Base-by-base conservation (phyloP, 2,113 vertebrate species). In the Canis aureus region DNA sequence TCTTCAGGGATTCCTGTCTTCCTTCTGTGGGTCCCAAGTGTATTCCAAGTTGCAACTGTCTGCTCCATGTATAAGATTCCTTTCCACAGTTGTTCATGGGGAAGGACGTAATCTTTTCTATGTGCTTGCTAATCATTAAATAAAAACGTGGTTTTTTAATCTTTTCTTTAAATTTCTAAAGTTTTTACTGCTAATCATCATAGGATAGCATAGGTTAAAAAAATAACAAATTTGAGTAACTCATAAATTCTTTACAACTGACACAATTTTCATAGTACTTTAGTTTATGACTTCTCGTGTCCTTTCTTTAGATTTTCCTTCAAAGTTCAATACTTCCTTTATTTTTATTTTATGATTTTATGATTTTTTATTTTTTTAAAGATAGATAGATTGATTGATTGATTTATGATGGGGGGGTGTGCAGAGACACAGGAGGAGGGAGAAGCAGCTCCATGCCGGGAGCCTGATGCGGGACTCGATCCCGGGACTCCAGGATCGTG, bases 281-380 rank as follows among this genome's bases (percentile, higher is more conserved):
- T 55, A 79, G 13, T 53, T 84, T 91, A 62, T 86, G 55, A 35
- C 27, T 80, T 80, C n/a, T 73, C 38, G 35, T 78, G 15, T 76
- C n/a, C 49, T 85, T 85, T 80, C 20, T 84, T 84, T 85, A 84
- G 53, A 43, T 94, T 94, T 91, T 73, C 27, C 32, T 86, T 57
- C 49, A 19, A 49, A 76, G 57, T 79, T 79, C 49, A 55, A 10
- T 88, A 43, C 3, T 73, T 74, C 43, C 43, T 43, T 43, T 43
- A 43, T 43, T 43, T 43, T 43, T 43, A 43, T 7, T 43, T 43
- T 43, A 43, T 43, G 6, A 43, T 43, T 43, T 17, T 60, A 20
- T 64, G 32, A 15, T 29, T 76, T 64, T 62, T 43, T 43, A 43
- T 43, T 43, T 43, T 43, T 43, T 43, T 43, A 43, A 43, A 43